phyloP scores from a whole-genome alignment of 2,113 vertebrate genomes.

The Phaethon lepturus region DNA sequence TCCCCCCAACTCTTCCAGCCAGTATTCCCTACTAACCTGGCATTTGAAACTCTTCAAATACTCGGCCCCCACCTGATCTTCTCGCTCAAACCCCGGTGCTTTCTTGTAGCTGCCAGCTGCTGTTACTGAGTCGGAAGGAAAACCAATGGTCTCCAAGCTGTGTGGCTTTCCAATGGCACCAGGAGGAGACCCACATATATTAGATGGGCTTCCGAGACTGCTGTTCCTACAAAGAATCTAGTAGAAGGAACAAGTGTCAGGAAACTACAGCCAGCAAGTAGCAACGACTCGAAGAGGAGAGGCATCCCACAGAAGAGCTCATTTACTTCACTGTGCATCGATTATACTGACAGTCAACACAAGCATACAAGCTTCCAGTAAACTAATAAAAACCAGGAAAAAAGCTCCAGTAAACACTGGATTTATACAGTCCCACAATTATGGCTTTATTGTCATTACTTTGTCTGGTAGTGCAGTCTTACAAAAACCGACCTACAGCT shows the following conservation, averaged over 20 bases:
- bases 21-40: constrained; percentile 75
- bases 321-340: not conserved
- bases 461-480: not conserved
- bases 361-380: not conserved
- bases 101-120: constrained; percentile 89
- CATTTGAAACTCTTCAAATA: constrained; percentile 86
- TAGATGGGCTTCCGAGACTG: constrained; percentile 82
- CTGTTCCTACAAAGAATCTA: constrained; percentile 84
- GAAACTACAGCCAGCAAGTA: not conserved
- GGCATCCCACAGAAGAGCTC: not conserved
- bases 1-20: constrained; percentile 20
- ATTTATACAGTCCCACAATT: not conserved
- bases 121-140: constrained; percentile 82
- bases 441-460: not conserved
- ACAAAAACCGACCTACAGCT: not conserved
- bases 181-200: constrained; percentile 81
- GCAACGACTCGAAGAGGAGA: not conserved
- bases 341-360: not conserved
- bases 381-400: not conserved
- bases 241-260: constrained; percentile 53
- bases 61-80: constrained; percentile 90
- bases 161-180: constrained; percentile 80
- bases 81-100: constrained; percentile 95
- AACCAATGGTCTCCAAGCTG: constrained; percentile 81
- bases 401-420: not conserved